Evolutionary conservation across 2,888 invertebrate species (phyloP).

Genomic region (Teinopalpus imperialis): DNA sequence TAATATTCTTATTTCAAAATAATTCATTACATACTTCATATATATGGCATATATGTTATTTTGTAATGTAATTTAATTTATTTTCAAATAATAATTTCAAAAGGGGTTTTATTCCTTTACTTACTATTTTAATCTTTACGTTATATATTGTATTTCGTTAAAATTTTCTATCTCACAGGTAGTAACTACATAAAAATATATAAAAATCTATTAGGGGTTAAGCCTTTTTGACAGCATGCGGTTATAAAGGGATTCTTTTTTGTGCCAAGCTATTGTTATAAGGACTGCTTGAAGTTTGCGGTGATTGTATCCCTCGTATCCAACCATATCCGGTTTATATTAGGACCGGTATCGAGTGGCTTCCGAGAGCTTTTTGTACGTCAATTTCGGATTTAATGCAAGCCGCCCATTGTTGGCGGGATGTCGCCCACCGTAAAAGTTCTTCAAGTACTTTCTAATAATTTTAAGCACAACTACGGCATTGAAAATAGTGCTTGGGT

Average conservation of each 20-base stretch:
- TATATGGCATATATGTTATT: too few species aligned
- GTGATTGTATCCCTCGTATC: constrained; percentile 61
- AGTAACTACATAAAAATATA: constrained; percentile 31
- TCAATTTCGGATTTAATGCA: constrained; percentile 49
- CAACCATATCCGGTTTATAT: constrained; percentile 70
- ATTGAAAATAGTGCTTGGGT: neutral
- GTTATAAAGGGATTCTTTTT: constrained; percentile 27
- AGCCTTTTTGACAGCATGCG: constrained; percentile 21
- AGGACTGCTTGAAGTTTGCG: constrained; percentile 49
- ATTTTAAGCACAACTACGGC: neutral
- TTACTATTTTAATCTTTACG: too few species aligned
- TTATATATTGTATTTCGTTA: too few species aligned
- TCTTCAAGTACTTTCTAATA: constrained; percentile 19
- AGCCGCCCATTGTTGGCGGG: constrained; percentile 48
- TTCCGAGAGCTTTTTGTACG: constrained; percentile 65
- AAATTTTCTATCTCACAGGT: too few species aligned
- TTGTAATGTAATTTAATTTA: too few species aligned
- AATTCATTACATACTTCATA: too few species aligned
- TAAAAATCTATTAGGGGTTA: constrained; percentile 38
- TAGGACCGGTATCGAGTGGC: constrained; percentile 72
- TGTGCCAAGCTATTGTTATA: constrained; percentile 30
- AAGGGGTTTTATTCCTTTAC: too few species aligned
- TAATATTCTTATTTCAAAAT: too few species aligned
- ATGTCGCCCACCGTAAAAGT: constrained; percentile 52
- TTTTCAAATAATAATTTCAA: too few species aligned